Percentiles rank a stretch among this genome's conserved stretches.
Conservation (phyloP, 2,113 vertebrate species). For the Sander lucioperca region DNA sequence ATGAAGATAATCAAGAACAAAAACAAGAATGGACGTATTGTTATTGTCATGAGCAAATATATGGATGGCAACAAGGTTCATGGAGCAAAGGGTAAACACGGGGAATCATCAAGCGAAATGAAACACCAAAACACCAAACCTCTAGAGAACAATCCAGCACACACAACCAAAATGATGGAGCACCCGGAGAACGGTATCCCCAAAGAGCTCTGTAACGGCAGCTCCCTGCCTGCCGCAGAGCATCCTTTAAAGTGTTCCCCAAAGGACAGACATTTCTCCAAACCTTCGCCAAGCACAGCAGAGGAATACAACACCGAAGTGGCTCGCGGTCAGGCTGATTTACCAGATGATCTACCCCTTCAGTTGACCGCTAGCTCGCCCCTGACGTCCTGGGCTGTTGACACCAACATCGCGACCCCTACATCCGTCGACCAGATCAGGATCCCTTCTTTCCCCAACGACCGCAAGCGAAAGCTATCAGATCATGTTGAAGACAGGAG, state of each 20-base stretch:
- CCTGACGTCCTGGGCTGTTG: constrained; percentile 80
- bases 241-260: constrained; percentile 77
- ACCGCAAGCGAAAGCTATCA: constrained; percentile 91
- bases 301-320: constrained; percentile 82
- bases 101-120: constrained; percentile 76
- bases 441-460: constrained; percentile 79
- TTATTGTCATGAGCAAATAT: constrained; percentile 99
- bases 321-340: constrained; percentile 74
- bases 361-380: constrained; percentile 91
- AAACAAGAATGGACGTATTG: constrained; percentile 97
- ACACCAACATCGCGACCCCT: constrained; percentile 64
- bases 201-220: constrained; percentile 72
- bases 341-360: constrained; percentile 86
- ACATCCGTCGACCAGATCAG: constrained; percentile 76
- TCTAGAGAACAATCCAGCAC: constrained; percentile 64
- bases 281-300: constrained; percentile 84
- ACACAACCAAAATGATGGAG: constrained; percentile 69
- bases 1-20: constrained; percentile 99
- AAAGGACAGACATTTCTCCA: constrained; percentile 84
- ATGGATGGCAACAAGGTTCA: constrained; percentile 96
- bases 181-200: constrained; percentile 67
- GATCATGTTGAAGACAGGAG: constrained; percentile 85
- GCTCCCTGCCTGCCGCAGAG: constrained; percentile 70
- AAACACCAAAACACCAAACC: constrained; percentile 67
- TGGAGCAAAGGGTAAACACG: constrained; percentile 90